Percentiles rank a stretch among this genome's conserved stretches.
Evolutionary conservation across 2,797 vertebrate species (phyloP).

Genomic region (Enoplosus armatus): DNA sequence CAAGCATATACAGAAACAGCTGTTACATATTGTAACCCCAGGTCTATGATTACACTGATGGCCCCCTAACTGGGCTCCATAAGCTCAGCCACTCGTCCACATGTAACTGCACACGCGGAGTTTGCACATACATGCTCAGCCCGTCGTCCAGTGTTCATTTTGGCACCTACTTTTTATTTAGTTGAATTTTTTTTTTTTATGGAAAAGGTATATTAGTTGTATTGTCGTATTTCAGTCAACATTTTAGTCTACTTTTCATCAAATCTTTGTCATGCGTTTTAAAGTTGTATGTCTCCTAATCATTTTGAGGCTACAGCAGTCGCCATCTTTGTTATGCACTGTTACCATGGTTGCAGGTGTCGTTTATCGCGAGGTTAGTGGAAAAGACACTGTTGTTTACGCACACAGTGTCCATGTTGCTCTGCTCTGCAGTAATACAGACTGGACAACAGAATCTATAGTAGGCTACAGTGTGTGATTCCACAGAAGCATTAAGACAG

Average conservation of each 20-base stretch:
- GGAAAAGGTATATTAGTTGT: no score
- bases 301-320: neutral
- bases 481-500: no score
- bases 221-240: no score
- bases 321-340: neutral
- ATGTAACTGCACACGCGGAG: no score
- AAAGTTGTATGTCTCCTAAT: fast-evolving
- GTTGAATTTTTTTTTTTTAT: neutral
- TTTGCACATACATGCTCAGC: no score
- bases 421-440: no score
- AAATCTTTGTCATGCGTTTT: neutral
- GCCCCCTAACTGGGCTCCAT: neutral
- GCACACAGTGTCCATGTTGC: neutral
- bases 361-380: neutral
- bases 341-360: neutral
- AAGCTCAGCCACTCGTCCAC: neutral
- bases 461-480: no score
- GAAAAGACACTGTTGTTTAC: neutral
- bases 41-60: neutral
- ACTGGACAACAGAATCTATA: no score
- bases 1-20: neutral
- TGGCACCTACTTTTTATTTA: no score
- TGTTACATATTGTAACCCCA: neutral
- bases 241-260: no score
- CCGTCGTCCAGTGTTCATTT: neutral